phyloP scores from a whole-genome alignment of 1,140 invertebrate genomes.

The Pogonomyrmex barbatus region DNA sequence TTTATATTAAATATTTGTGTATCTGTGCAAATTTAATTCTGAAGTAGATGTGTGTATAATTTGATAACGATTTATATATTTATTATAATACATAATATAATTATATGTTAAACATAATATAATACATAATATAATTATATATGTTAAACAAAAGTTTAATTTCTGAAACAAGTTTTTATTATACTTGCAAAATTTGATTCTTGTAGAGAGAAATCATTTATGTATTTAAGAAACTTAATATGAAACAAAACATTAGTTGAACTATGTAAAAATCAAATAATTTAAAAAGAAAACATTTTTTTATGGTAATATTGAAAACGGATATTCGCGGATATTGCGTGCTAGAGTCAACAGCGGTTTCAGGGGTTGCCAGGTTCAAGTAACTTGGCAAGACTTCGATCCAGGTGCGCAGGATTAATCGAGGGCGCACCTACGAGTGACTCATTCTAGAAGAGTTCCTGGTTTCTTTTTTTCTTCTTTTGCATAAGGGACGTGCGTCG shows the following conservation, averaged over 20 bases:
- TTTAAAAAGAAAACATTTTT: constrained; percentile 8
- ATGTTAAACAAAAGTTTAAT: neutral
- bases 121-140: too few species aligned
- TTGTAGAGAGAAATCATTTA: neutral
- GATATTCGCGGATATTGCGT: neutral
- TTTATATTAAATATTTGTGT: neutral
- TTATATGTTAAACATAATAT: too few species aligned
- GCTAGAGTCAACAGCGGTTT: neutral
- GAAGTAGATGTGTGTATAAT: neutral
- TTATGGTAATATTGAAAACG: neutral
- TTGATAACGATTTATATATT: neutral
- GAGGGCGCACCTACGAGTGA: constrained; percentile 69
- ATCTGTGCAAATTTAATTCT: neutral
- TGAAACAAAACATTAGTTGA: neutral
- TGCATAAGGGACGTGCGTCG: constrained; percentile 7
- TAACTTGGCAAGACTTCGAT: constrained; percentile 54
- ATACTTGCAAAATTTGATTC: neutral
- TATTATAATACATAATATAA: neutral
- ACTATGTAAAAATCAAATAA: neutral
- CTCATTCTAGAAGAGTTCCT: constrained; percentile 64
- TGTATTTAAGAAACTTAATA: neutral
- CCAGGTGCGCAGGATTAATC: constrained; percentile 71
- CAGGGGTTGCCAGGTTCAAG: constrained; percentile 44
- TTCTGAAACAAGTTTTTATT: neutral
- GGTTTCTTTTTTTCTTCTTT: constrained; percentile 57